Base-by-base conservation (phyloP, 2,888 invertebrate genomes). In the Tuberolachnus salignus region DNA sequence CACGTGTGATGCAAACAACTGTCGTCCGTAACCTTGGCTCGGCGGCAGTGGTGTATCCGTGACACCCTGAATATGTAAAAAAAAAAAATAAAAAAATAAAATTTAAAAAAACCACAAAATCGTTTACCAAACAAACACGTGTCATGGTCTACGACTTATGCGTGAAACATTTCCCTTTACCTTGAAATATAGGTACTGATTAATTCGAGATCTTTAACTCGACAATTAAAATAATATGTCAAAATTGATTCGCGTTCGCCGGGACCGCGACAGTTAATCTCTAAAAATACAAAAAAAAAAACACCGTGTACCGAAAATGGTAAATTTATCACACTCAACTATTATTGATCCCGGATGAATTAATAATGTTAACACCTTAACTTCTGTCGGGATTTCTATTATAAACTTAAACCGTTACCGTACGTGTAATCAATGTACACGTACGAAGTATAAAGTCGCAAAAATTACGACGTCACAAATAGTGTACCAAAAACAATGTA, bases 91-190 rank as follows among this genome's bases (percentile, higher is more conserved):
- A 69, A 55, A n/a, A 44, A 61, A 72, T 44, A 71, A 44, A 63
- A 57, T 57, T 16, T 51, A 71, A 69, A 55, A n/a, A 42, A 59
- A 51, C 73, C 73, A 63, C 69, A 21, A 69, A 78, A 69, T 51
- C 67, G 16, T 61, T 59, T 21, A 78, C 42, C n/a, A 51, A 59
- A 57, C 44, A 55, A 67, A 51, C 6, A 34, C 21, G 51, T 69
- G 69, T 78, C 69, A 78, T 26, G 69, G 78, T 69, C 69, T 61
- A 42, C 42, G 61, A 59, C 46, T 57, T 57, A 42, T 42, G 51
- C 69, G 67, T 51, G 49, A 69, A 69, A 42, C 49, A 42, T 67
- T 34, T 78, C 34, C 59, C 42, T 55, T 69, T 51, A 59, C 78
- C 78, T 78, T 78, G 78, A 42, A 69, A 61, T 1, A 59, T 34